These are phyloP conservation scores for Caracal caracal DNA, from an alignment of 2,113 vertebrate genomes.

Conservation along the genomic window DNA sequence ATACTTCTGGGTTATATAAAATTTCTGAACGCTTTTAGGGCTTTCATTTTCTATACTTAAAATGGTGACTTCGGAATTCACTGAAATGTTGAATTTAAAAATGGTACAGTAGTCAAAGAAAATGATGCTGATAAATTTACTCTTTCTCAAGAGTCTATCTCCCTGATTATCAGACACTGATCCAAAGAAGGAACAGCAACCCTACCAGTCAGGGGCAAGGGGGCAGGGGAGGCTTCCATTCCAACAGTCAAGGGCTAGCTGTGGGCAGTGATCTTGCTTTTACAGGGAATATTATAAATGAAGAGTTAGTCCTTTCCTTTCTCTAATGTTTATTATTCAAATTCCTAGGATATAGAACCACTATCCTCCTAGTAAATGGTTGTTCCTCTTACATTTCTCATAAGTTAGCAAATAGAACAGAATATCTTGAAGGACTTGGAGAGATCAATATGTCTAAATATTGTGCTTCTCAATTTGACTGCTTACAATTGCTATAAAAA, in stretches of 20 bases:
- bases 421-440: background rate
- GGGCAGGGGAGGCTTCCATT: background rate
- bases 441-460: background rate
- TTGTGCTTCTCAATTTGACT: background rate
- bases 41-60: background rate
- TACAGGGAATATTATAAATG: background rate
- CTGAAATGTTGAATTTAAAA: conserved; percentile 32
- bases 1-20: background rate
- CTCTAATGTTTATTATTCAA: background rate
- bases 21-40: background rate
- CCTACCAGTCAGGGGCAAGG: too few relatives aligned
- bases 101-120: background rate
- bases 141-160: background rate
- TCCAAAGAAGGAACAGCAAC: background rate
- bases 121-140: background rate
- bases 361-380: background rate
- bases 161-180: background rate
- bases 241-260: background rate
- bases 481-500: background rate
- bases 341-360: background rate
- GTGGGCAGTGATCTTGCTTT: background rate
- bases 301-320: background rate
- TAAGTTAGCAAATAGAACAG: background rate
- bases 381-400: background rate
- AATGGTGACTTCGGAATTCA: background rate